Conservation (phyloP, 2,888 invertebrate species). For the Rotaria sp. region DNA sequence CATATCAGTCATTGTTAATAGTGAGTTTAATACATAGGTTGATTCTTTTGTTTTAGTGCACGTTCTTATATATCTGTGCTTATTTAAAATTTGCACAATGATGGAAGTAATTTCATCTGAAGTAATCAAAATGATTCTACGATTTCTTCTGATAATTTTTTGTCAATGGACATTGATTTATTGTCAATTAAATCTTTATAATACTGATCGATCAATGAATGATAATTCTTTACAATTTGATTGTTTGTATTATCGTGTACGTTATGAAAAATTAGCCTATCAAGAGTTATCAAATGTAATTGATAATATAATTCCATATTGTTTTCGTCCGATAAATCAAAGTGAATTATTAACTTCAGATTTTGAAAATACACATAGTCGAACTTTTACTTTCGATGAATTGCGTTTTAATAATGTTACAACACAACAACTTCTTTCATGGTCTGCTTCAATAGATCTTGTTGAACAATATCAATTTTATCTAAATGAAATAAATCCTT, state of each 20-base stretch:
- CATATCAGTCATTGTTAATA: too few species aligned
- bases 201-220: not conserved
- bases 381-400: not conserved
- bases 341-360: not conserved
- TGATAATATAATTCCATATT: not conserved
- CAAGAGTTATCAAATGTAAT: not conserved
- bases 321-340: not conserved
- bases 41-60: too few species aligned
- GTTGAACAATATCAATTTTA: conserved; percentile 1
- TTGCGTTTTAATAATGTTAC: not conserved
- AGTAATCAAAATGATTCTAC: too few species aligned
- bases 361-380: not conserved
- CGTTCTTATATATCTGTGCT: too few species aligned
- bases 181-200: not conserved
- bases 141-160: not conserved
- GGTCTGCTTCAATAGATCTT: not conserved
- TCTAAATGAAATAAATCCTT: not conserved
- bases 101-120: too few species aligned
- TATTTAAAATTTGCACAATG: too few species aligned
- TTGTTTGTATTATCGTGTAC: not conserved
- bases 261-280: not conserved
- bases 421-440: not conserved
- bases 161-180: not conserved
- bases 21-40: too few species aligned
- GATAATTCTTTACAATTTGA: not conserved